Evolutionary conservation across 2,113 vertebrate species (phyloP), one percentile per base, ranked within the genome.

Genomic region (Corydoras maculifer): DNA sequence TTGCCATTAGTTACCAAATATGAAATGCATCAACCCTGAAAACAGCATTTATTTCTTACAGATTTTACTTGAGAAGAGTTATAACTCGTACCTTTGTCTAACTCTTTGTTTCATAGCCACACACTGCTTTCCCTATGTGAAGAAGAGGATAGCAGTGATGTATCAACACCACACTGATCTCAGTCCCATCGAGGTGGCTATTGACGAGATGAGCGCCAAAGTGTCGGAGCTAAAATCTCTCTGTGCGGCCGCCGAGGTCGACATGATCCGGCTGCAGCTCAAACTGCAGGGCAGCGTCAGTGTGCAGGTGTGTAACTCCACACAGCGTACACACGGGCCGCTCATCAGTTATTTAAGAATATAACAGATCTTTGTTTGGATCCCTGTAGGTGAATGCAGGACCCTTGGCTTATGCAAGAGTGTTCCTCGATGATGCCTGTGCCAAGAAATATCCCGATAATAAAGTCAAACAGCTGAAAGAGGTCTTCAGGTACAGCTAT

Each of bases 261-360:
- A 99, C 82, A 99, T 99, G 96, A 99, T 99, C 80, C 94, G 93
- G 6, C 87, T 99, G 81, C 96, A 99, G 85, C 89, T 99, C 67
- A 98, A 98, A 58, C 90, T 99, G 30, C 97, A 99, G 77, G 97
- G 97, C 80, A 97, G 97, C 62, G 91, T 99, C 82, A 97, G 95
- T 18, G 95, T 98, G 5, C 87, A 90, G 89, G 89, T 90, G 58
- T 8, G 15, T 65, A 57, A 58, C 13, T 29, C 8, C 64, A 25
- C 10, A 30, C 14, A 18, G 68, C 58, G 62, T 55, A 74, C 72
- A 35, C 58, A 74, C 49, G 35, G 9, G 48, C 54, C 7, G 51
- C 32, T 18, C 5, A 49, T 11, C 25, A 0, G 14, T 48, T 49
- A 50, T 15, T 53, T 2, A 4, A 31, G 14, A 59, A 30, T 18